Evolutionary conservation across 2,888 invertebrate genomes (phyloP).

Genomic region (Trichacis sp.): DNA sequence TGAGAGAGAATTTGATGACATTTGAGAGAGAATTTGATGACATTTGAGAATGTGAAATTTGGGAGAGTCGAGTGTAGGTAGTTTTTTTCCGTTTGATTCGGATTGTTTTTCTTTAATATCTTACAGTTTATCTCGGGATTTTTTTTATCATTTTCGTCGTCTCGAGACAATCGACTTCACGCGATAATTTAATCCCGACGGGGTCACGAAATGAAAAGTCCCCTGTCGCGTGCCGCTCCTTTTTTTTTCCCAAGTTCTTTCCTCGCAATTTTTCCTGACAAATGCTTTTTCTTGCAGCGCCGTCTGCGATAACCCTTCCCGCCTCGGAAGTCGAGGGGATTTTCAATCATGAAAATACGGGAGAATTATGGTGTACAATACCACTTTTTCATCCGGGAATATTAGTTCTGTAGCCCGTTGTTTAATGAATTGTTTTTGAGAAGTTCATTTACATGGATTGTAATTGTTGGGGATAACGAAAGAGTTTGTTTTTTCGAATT

Average conservation of each 20-base stretch:
- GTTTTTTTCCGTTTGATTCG: constrained; percentile 6
- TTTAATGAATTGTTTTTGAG: no score
- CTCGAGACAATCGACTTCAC: constrained; percentile 37
- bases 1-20: no score
- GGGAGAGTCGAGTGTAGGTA: no score
- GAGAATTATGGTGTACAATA: background rate
- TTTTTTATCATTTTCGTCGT: constrained; percentile 32
- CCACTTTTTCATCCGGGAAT: no score
- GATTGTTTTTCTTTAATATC: constrained; percentile 21
- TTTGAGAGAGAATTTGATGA: no score
- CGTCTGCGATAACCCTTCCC: background rate
- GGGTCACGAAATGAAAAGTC: constrained; percentile 35
- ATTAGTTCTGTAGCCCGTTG: no score
- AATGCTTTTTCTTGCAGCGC: constrained; percentile 1
- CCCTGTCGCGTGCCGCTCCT: constrained; percentile 13
- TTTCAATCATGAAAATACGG: background rate
- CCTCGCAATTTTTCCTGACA: background rate
- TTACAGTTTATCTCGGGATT: constrained; percentile 14
- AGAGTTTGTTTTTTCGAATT: no score
- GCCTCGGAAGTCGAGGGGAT: background rate
- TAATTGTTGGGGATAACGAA: no score
- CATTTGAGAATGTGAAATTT: no score
- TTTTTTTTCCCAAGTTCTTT: background rate
- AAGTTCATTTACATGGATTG: no score
- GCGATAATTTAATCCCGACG: constrained; percentile 43